These are phyloP conservation scores for Coecobrya sp. DNA, from an alignment of 2,888 invertebrate species.

Conservation along the genomic window DNA sequence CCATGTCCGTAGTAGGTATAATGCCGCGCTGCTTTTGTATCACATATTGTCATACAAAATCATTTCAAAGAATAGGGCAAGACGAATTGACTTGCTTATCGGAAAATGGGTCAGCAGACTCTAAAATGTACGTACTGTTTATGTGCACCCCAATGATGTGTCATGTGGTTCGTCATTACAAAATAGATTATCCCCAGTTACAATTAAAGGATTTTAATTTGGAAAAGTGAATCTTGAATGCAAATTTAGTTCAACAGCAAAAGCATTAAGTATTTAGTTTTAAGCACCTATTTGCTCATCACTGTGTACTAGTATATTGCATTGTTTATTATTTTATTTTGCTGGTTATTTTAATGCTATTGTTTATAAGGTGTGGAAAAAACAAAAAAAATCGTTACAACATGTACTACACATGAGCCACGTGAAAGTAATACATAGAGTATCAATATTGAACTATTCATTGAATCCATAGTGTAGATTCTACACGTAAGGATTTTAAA, in stretches of 20 bases:
- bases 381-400: constrained; percentile 2
- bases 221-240: constrained; percentile 5
- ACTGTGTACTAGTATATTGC: too few relatives aligned
- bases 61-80: constrained; percentile 42
- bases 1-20: not conserved
- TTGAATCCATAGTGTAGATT: not conserved
- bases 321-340: not conserved
- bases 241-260: not conserved
- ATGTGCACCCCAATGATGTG: not conserved
- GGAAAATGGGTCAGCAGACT: constrained; percentile 45
- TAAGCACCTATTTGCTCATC: not conserved
- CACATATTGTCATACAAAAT: constrained; percentile 33
- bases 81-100: constrained; percentile 34
- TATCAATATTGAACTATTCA: not conserved
- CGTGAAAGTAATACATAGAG: not conserved
- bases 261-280: not conserved
- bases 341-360: not conserved
- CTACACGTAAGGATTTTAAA: not conserved
- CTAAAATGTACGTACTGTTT: not conserved
- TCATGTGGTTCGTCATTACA: constrained; percentile 1
- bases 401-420: not conserved
- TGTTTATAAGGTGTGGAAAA: not conserved
- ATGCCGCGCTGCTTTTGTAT: too few relatives aligned
- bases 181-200: not conserved
- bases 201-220: constrained; percentile 12